Evolutionary conservation across 2,113 vertebrate genomes (phyloP), one percentile per base, ranked within the genome.

Genomic region (Poecile atricapillus): DNA sequence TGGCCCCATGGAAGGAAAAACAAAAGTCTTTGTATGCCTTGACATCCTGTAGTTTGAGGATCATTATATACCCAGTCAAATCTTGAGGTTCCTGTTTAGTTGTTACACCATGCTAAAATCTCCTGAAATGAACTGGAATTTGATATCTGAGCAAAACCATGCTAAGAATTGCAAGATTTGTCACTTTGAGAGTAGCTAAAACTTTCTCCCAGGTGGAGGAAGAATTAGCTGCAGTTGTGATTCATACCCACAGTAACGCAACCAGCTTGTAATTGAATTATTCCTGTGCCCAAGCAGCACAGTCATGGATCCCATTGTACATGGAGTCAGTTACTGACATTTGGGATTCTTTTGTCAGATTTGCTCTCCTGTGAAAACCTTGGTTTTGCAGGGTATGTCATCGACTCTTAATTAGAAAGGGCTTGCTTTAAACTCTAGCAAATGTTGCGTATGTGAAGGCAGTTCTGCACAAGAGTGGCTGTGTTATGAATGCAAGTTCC

Each of bases 21-120:
- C 64, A 96, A 95, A 96, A 95, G 84, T 43, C 88, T 96, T 95
- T 95, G 94, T 97, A 73, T 91, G 59, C 74, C 53, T 81, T 3
- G 8, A 90, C 56, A 79, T 77, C 65, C 52, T 59, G n/a, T 46
- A 65, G 76, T 80, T 84, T 79, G 87, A 90, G 46, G 64, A 74
- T 79, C 75, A 50, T 87, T 93, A 37, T 67, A 79, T 65, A 47
- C 19, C 13, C 63, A 92, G 47, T 64, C 62, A 88, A 90, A 62
- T 74, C 69, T 73, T 74, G 60, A 82, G 33, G 44, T 82, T 53
- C 49, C 25, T 25, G 16, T 73, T 83, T 35, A 27, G 58, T 58
- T 87, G 37, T n/a, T 71, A 69, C 3, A 53, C 13, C 43, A 58
- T 28, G 59, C 30, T 56, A 73, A 86, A 85, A 50, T 65, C 31